These are phyloP conservation scores for Lycocerus yunnanus DNA, from an alignment of 2,888 invertebrate genomes.

Conservation along the genomic window DNA sequence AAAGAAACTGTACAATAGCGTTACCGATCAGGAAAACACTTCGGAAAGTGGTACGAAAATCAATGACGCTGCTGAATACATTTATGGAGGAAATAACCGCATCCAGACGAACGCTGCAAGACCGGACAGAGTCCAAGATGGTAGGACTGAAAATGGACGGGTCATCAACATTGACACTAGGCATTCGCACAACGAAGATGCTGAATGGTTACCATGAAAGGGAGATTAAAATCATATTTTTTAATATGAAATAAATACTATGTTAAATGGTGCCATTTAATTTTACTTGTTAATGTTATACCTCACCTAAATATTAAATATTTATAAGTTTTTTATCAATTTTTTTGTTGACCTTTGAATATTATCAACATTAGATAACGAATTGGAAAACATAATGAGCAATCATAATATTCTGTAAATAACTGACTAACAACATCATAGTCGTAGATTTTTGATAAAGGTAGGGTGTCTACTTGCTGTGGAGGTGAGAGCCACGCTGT, in stretches of 20 bases:
- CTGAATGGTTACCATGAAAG: neutral
- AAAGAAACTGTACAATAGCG: constrained; percentile 64
- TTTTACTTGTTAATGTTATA: neutral
- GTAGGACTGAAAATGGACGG: neutral
- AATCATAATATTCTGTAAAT: too few species aligned
- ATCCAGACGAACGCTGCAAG: neutral
- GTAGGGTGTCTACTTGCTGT: too few species aligned
- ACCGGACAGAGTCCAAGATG: neutral
- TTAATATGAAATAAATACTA: neutral
- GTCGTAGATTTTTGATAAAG: too few species aligned
- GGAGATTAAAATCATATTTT: neutral
- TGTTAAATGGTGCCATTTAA: too few species aligned
- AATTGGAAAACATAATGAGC: too few species aligned
- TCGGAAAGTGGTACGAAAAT: neutral
- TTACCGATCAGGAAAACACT: neutral
- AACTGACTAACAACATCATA: too few species aligned
- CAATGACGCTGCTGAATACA: neutral
- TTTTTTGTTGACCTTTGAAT: neutral
- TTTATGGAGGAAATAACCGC: too few species aligned
- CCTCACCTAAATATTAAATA: neutral
- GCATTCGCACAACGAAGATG: neutral
- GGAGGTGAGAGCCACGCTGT: too few species aligned
- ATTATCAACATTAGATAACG: neutral
- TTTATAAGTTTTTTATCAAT: neutral
- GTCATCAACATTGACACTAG: neutral